Evolutionary conservation across 2,797 vertebrate genomes (phyloP), one percentile per base, ranked within the genome.

Genomic region (Clarias pachynema): DNA sequence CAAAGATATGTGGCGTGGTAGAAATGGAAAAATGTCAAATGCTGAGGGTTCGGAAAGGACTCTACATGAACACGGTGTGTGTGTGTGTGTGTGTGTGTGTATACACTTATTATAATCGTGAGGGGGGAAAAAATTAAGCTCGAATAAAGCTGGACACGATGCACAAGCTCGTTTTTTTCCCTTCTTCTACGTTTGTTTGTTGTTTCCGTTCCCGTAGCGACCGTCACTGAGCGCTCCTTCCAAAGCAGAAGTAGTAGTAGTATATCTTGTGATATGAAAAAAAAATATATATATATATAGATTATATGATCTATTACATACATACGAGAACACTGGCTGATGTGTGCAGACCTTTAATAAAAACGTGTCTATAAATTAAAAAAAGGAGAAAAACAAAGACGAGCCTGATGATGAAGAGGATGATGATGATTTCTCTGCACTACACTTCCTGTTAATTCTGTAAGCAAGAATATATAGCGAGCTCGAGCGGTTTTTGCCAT

Each of bases 331-430:
- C 57, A 78, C 22, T 79, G 57, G 16, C 22, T 10, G 40, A 31
- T 0, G 62, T 65, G 77, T 65, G 16, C n/a, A 80, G n/a, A 80
- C 31, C 78, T 40, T 79, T 44, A 69, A 60, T 44, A 69, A 60
- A 56, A 63, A 79, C 8, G 24, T 40, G 22, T 16, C 12, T 79
- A 79, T 79, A 62, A 86, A 63, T 68, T 9, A 72, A 9, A 74
- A 6, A 49, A 29, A 74, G 1, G 24, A 83, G 74, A 1, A 57
- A 74, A 77, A 0, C 22, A 14, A 78, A n/a, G 24, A 79, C 26
- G n/a, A 57, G 29, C 49, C 26, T 40, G 37, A 87, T 37, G 53
- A 20, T 86, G 86, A n/a, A n/a, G n/a, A 89, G 86, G 31, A 81
- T 66, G 49, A 84, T 60, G 57, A 62, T 16, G 14, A 9, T 77